Evolutionary conservation across 2,888 invertebrate species (phyloP).

Genomic region (Hesperia comma): DNA sequence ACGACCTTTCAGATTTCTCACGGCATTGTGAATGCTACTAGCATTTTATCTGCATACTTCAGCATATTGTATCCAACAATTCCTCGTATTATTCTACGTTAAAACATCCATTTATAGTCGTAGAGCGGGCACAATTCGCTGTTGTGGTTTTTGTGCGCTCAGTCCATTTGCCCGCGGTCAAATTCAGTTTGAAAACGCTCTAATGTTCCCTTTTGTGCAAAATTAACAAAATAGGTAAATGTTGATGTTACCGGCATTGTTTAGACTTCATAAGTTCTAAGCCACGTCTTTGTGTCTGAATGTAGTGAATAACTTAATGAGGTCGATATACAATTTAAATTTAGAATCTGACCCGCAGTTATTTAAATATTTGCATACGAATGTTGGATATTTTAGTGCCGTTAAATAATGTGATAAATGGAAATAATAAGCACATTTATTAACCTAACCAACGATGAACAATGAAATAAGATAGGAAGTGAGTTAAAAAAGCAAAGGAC

Average conservation of each 20-base stretch:
- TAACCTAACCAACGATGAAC: too few relatives aligned
- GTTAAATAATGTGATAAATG: too few relatives aligned
- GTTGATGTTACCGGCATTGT: constrained; percentile 50
- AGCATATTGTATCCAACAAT: constrained; percentile 33
- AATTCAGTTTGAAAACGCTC: constrained; percentile 59
- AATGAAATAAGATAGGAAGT: too few relatives aligned
- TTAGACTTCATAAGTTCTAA: constrained; percentile 19
- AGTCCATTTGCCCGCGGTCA: constrained; percentile 67
- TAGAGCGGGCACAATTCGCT: constrained; percentile 51
- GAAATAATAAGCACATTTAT: too few relatives aligned
- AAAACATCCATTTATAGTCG: constrained; percentile 58
- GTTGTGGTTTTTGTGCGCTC: constrained; percentile 60
- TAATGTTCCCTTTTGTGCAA: constrained; percentile 63
- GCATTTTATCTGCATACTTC: constrained; percentile 25
- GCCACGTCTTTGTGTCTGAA: constrained; percentile 11
- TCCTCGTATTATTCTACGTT: constrained; percentile 47
- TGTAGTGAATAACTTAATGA: constrained; percentile 23
- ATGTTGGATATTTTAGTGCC: not conserved
- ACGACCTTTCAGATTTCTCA: constrained; percentile 16
- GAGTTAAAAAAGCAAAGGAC: too few relatives aligned
- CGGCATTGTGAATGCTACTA: constrained; percentile 24
- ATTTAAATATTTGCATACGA: constrained; percentile 6
- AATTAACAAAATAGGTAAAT: constrained; percentile 62
- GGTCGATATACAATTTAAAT: constrained; percentile 14
- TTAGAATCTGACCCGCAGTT: not conserved